Evolutionary conservation across 2,888 invertebrate species (phyloP).

Genomic region (Eulithis testata): DNA sequence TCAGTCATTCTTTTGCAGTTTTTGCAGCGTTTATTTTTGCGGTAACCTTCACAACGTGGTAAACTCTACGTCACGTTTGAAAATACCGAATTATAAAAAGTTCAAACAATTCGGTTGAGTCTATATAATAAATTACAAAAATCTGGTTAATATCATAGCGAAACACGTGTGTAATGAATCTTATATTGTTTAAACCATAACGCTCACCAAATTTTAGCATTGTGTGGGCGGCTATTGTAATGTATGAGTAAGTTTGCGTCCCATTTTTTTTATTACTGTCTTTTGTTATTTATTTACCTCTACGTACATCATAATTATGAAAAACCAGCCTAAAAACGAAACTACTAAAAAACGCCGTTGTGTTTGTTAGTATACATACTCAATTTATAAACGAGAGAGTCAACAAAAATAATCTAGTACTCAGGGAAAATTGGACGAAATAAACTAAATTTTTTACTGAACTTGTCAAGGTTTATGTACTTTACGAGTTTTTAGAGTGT

Average conservation of each 20-base stretch:
- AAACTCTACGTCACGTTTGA: constrained; percentile 11
- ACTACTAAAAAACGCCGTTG: too few species aligned
- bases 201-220: constrained; percentile 30
- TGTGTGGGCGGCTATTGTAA: constrained; percentile 45
- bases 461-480: not conserved
- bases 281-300: not conserved
- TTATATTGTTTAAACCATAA: constrained; percentile 54
- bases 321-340: too few species aligned
- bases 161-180: constrained; percentile 64
- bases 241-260: constrained; percentile 3
- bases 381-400: not conserved
- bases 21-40: constrained; percentile 3
- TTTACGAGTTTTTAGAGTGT: too few species aligned
- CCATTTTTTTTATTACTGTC: not conserved
- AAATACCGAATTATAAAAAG: constrained; percentile 47
- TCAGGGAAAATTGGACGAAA: constrained; percentile 1
- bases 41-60: constrained; percentile 13
- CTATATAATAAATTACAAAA: constrained; percentile 72
- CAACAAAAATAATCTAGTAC: not conserved
- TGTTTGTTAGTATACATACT: not conserved
- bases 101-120: constrained; percentile 52
- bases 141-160: constrained; percentile 70
- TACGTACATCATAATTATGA: too few species aligned
- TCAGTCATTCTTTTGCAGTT: not conserved
- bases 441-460: not conserved